Evolutionary conservation across 2,797 vertebrate species (phyloP), one percentile per base, ranked within the genome.

Genomic region (Sebastes steindachneri): DNA sequence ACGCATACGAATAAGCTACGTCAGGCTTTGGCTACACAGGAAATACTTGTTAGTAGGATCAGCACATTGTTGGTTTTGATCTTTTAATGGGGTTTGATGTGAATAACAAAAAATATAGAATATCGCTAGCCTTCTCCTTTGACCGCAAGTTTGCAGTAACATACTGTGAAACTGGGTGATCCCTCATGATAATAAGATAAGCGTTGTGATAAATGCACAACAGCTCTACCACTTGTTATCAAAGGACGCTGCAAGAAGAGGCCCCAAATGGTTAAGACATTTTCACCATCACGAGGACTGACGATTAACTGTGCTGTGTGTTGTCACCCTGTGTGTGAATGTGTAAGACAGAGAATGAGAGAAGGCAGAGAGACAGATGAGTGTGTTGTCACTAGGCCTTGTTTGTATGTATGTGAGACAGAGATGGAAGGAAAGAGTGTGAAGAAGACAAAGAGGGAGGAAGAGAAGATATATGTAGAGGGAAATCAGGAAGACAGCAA

Each of bases 401-500:
- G 68, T 80, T 53, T 79, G 55, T 67, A 7, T 73, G 28, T 64
- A 71, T 80, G 53, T 53, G 63, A 63, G 25, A 45, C 28, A 62
- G 26, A 83, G 69, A 82, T 15, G 65, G 68, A 69, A 19, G 17
- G 15, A 59, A 11, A 72, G 51, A 65, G 67, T 28, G 67, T 64
- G 60, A 59, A 19, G 45, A 35, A 63, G 68, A 68, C 25, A 75
- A 57, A 75, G 28, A 37, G 26, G 29, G 53, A 72, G 41, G 17
- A 76, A 31, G 45, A 14, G 29, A 29, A 33, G 53, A 77, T 71
- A 29, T 63, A 80, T 28, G 31, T 2, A 58, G 41, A 25, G 29
- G 69, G 53, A 54, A 75, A 80, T 80, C 45, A 65, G 71, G 55
- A 53, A 74, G 57, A 73, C 4, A 3, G 81, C 54, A 67, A 78